Percentiles rank a stretch among this genome's conserved stretches.
phyloP scores from a whole-genome alignment of 2,888 invertebrate species.

The Stenodema calcarata region DNA sequence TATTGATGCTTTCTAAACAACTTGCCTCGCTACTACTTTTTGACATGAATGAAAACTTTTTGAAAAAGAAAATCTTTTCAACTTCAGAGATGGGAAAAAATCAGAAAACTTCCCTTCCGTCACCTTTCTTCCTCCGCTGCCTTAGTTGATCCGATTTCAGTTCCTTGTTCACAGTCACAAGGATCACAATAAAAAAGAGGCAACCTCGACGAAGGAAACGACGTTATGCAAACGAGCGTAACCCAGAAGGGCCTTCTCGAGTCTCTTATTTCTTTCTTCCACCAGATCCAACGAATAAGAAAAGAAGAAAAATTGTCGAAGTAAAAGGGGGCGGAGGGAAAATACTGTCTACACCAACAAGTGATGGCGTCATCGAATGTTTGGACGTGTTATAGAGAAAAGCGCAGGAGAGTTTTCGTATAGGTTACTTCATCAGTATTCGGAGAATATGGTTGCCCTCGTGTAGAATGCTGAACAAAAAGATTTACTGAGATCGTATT shows the following conservation, averaged over 20 bases:
- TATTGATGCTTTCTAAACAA: background rate
- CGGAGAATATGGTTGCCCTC: background rate
- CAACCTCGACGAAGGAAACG: background rate
- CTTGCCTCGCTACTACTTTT: background rate
- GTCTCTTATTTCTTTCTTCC: background rate
- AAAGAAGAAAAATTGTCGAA: background rate
- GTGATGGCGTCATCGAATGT: background rate
- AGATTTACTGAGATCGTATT: background rate
- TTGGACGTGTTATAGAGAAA: background rate
- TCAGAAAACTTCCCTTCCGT: background rate
- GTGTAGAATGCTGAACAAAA: background rate
- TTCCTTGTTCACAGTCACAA: background rate
- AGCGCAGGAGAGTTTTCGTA: background rate
- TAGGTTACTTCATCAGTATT: background rate
- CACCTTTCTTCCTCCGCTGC: background rate
- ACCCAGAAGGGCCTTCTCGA: background rate
- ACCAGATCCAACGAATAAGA: background rate
- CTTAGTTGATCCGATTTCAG: slow-evolving; percentile 5
- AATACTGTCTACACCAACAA: background rate
- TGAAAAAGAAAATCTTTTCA: background rate
- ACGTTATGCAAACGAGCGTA: slow-evolving; percentile 19
- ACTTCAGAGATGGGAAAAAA: background rate
- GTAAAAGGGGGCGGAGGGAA: background rate
- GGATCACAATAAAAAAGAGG: background rate
- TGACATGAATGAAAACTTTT: background rate